These are phyloP conservation scores for Cataglyphis altisquamis DNA, from an alignment of 2,888 invertebrate genomes.

Conservation along the genomic window DNA sequence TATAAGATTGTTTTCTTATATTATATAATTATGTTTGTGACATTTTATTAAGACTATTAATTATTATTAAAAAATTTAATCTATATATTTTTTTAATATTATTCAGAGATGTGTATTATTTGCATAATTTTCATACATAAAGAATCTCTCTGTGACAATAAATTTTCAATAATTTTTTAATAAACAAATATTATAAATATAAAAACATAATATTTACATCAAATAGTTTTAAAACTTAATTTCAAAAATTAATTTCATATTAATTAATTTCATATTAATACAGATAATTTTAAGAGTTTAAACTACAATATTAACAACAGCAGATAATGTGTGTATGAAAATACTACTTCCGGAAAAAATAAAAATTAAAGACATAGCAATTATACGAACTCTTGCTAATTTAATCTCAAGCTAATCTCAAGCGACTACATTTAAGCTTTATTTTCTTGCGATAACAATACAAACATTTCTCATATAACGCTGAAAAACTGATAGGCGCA, in stretches of 20 bases:
- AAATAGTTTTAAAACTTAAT: background rate
- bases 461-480: constrained; percentile 25
- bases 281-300: background rate
- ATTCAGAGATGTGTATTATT: background rate
- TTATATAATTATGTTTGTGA: constrained; percentile 62
- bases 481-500: constrained; percentile 50
- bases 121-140: background rate
- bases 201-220: background rate
- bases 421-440: constrained; percentile 7
- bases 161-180: background rate
- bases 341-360: background rate
- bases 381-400: background rate
- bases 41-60: background rate
- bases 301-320: background rate
- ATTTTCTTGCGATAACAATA: constrained; percentile 24
- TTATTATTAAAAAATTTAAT: background rate
- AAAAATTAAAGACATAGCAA: background rate
- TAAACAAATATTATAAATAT: background rate
- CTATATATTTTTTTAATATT: background rate
- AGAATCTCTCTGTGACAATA: background rate
- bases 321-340: background rate
- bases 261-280: background rate
- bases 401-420: constrained; percentile 27
- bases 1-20: constrained; percentile 47
- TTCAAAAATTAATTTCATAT: background rate